These are phyloP conservation scores for Chalcis sispes DNA, from an alignment of 2,888 invertebrate species.

Conservation along the genomic window DNA sequence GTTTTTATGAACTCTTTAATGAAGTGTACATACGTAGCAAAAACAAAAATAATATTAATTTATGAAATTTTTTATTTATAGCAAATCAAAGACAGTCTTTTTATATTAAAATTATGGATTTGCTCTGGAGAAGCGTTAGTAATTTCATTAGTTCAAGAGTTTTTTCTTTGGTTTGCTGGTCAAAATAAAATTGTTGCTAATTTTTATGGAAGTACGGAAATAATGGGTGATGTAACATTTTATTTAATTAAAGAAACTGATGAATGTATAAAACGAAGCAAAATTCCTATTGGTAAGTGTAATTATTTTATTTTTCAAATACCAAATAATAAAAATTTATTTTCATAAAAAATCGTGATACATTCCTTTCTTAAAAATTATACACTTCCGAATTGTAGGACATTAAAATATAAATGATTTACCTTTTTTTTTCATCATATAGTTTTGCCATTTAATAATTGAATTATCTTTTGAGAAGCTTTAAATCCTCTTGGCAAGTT, in stretches of 20 bases:
- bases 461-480: too few species aligned
- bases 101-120: conserved; percentile 85
- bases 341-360: too few species aligned
- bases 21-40: too few species aligned
- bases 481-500: too few species aligned
- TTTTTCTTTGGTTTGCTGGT: conserved; percentile 85
- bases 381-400: too few species aligned
- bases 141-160: conserved; percentile 83
- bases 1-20: too few species aligned
- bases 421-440: too few species aligned
- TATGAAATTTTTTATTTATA: conserved; percentile 64
- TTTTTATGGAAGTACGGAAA: conserved; percentile 94
- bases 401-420: too few species aligned
- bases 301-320: neutral
- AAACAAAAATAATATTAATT: too few species aligned
- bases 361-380: too few species aligned
- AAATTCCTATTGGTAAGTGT: conserved; percentile 88
- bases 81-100: conserved; percentile 78
- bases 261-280: conserved; percentile 80
- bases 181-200: conserved; percentile 85
- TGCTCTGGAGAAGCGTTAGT: conserved; percentile 91
- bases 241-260: conserved; percentile 81
- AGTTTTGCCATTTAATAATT: too few species aligned
- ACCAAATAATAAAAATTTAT: too few species aligned
- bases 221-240: conserved; percentile 93